Base-by-base conservation (phyloP, 2,113 vertebrate genomes). In the Cyprinodon variegatus region DNA sequence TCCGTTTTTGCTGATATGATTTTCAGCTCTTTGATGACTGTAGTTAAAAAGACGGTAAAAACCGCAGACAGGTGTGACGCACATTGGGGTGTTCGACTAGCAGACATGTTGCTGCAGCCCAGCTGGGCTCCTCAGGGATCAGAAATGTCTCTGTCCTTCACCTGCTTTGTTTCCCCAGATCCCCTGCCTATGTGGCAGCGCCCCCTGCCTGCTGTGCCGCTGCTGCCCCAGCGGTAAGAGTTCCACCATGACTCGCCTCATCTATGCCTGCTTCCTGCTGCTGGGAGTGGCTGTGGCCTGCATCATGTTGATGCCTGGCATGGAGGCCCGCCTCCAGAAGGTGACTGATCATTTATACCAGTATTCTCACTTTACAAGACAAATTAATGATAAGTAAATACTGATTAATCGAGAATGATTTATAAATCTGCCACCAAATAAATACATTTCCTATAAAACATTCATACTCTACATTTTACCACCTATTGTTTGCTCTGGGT, bases 311-410 rank as follows among this genome's bases (percentile, higher is more conserved):
- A 96, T 98, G 93, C 98, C 98, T 3, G 98, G 98, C 86, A 99
- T 99, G 97, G 98, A 99, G 87, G 95, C 92, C 29, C 97, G 98
- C 70, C 95, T 99, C n/a, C 97, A 99, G 90, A 98, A 99, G 97
- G 98, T 99, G 29, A 29, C 29, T 29, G 29, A 29, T 29, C 29
- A 29, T 29, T 29, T 29, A 29, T 29, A 29, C 29, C 29, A 29
- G 29, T 29, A 29, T 29, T 29, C 29, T 29, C 29, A 29, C 29
- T 29, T 29, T 29, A 29, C 29, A 29, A 29, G 29, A 29, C 29
- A 29, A 29, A 29, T 29, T 29, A 29, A 29, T 29, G 29, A 29
- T 29, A 29, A 29, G 29, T 29, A 29, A 29, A 29, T 29, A 1
- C 1, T 29, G 29, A 29, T 29, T 29, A 29, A 29, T 29, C 29